A percentile compares a stretch with the other conserved stretches of the same genome.
phyloP scores from a whole-genome alignment of 2,113 vertebrate species.

The Aviceda subcristata region DNA sequence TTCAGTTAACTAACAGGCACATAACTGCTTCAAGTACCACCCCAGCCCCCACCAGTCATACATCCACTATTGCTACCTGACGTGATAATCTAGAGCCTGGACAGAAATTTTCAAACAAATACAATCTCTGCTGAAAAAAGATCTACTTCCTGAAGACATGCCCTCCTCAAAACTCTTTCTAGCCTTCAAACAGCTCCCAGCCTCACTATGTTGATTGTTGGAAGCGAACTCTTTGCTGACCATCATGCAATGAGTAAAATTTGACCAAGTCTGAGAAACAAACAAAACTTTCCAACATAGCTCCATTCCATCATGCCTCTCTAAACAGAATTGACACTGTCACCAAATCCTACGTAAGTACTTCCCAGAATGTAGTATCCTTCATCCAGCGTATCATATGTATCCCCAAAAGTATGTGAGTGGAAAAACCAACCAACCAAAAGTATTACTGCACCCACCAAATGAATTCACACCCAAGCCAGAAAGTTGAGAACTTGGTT shows the following conservation, averaged over 20 bases:
- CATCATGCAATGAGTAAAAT: not conserved
- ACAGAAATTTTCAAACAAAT: not conserved
- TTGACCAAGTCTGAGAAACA: not conserved
- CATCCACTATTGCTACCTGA: not conserved
- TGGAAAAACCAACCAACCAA: not conserved
- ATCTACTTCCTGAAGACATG: not conserved
- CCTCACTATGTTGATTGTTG: not conserved
- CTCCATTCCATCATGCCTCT: not conserved
- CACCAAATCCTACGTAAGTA: not conserved
- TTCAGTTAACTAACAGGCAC: not conserved
- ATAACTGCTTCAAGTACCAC: not conserved
- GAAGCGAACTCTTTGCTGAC: not conserved
- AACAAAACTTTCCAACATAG: not conserved
- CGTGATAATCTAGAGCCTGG: rapidly evolving
- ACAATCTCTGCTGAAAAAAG: not conserved
- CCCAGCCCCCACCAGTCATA: not conserved
- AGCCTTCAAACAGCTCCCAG: not conserved
- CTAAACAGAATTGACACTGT: not conserved
- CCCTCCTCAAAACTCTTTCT: not conserved
- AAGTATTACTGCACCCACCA: not conserved
- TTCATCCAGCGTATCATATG: rapidly evolving
- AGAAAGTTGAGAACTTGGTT: not conserved
- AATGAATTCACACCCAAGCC: not conserved
- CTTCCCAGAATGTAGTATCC: not conserved
- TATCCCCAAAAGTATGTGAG: rapidly evolving